phyloP scores from a whole-genome alignment of 2,113 vertebrate species.

The Erinaceus europaeus region DNA sequence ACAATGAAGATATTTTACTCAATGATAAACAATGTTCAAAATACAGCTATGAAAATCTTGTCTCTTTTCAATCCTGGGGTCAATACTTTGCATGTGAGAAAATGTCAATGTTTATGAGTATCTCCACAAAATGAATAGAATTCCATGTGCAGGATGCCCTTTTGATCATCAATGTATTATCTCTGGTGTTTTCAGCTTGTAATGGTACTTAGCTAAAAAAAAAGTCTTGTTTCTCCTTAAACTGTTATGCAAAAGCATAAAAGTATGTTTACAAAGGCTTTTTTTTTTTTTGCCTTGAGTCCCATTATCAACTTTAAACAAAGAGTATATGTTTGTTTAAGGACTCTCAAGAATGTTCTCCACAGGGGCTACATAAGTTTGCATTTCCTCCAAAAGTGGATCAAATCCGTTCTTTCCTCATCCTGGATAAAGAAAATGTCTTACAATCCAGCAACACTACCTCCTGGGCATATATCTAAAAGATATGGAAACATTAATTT shows the following conservation, averaged over 20 bases:
- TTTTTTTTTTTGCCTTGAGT: neutral
- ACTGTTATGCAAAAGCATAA: neutral
- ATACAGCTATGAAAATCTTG: neutral
- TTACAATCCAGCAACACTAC: too few species aligned
- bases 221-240: conserved; percentile 1
- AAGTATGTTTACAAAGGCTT: conserved; percentile 8
- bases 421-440: too few species aligned
- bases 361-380: too few species aligned
- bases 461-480: too few species aligned
- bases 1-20: neutral
- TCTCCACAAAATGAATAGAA: neutral
- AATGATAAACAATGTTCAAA: neutral
- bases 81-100: neutral
- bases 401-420: too few species aligned
- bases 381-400: too few species aligned
- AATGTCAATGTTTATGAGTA: neutral
- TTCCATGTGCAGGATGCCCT: neutral
- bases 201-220: neutral
- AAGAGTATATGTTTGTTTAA: too few species aligned
- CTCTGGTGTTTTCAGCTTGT: neutral
- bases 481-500: too few species aligned
- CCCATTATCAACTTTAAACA: neutral
- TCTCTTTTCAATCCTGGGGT: neutral
- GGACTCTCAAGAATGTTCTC: too few species aligned
- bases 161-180: neutral